phyloP scores from a whole-genome alignment of 2,113 vertebrate genomes.

The Microtus montanus region DNA sequence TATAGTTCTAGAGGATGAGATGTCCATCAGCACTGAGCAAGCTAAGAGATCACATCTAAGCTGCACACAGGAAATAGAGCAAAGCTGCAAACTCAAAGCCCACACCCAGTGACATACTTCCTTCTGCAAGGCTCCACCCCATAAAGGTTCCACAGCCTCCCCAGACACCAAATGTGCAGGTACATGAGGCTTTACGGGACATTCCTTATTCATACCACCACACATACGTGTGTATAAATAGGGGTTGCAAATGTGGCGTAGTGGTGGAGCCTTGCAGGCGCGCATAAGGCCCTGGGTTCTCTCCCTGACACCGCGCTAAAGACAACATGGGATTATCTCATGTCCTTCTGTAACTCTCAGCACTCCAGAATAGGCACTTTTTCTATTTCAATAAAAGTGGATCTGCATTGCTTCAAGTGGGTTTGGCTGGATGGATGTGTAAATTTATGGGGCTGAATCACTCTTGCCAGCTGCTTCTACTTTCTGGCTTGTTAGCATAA shows the following conservation, averaged over 20 bases:
- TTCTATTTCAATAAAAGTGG: conserved; percentile 50
- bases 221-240: neutral
- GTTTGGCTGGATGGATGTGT: conserved; percentile 15
- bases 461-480: neutral
- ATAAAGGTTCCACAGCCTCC: neutral
- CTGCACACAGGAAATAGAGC: neutral
- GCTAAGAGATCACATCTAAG: neutral
- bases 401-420: conserved; percentile 36
- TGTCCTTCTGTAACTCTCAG: neutral
- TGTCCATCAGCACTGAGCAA: neutral
- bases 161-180: neutral
- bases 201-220: neutral
- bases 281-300: neutral
- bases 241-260: neutral
- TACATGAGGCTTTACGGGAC: neutral
- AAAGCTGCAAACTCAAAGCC: no score
- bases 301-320: neutral
- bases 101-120: neutral
- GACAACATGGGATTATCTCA: neutral
- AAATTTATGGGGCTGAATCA: conserved; percentile 32
- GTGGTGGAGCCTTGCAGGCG: neutral
- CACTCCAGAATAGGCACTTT: neutral
- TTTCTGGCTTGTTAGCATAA: neutral
- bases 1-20: neutral
- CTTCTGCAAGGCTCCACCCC: neutral